phyloP scores from a whole-genome alignment of 1,140 invertebrate genomes.

The Campoletis sonorensis region DNA sequence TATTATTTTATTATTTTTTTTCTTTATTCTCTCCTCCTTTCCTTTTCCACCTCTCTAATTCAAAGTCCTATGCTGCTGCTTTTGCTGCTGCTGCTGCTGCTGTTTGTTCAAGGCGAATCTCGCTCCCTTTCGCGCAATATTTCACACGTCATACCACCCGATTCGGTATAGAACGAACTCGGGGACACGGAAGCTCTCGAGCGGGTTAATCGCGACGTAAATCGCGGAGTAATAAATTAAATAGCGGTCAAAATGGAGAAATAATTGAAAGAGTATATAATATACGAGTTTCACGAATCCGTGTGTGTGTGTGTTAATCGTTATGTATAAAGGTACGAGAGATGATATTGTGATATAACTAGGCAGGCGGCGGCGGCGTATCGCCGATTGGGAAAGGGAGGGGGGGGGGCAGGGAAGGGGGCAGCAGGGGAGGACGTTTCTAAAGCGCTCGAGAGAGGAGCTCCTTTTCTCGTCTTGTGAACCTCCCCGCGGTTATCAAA shows the following conservation, averaged over 20 bases:
- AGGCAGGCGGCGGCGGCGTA: conserved; percentile 68
- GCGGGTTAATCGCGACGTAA: conserved; percentile 62
- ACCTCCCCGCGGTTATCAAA: conserved; percentile 38
- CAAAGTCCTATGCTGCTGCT: too few relatives aligned
- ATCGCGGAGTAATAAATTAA: conserved; percentile 69
- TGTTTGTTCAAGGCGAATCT: too few relatives aligned
- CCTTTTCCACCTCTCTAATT: conserved; percentile 1
- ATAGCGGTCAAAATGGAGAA: conserved; percentile 65
- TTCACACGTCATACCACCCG: not conserved
- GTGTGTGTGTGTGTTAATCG: conserved; percentile 51
- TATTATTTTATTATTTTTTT: too few relatives aligned
- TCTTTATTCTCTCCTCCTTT: conserved; percentile 10
- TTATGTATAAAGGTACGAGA: conserved; percentile 75
- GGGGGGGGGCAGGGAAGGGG: too few relatives aligned
- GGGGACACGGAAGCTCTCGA: conserved; percentile 61
- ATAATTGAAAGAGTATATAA: conserved; percentile 71
- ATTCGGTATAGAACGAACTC: not conserved
- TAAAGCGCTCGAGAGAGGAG: conserved; percentile 61
- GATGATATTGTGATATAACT: conserved; percentile 71
- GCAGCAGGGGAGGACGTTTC: conserved; percentile 56
- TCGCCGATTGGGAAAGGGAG: conserved; percentile 23
- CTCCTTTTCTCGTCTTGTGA: conserved; percentile 28
- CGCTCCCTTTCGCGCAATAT: too few relatives aligned
- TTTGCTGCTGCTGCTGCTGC: too few relatives aligned
- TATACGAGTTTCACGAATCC: conserved; percentile 65